These are phyloP conservation scores for Thysanoteuthis rhombus DNA, from an alignment of 2,888 invertebrate genomes.

Conservation along the genomic window DNA sequence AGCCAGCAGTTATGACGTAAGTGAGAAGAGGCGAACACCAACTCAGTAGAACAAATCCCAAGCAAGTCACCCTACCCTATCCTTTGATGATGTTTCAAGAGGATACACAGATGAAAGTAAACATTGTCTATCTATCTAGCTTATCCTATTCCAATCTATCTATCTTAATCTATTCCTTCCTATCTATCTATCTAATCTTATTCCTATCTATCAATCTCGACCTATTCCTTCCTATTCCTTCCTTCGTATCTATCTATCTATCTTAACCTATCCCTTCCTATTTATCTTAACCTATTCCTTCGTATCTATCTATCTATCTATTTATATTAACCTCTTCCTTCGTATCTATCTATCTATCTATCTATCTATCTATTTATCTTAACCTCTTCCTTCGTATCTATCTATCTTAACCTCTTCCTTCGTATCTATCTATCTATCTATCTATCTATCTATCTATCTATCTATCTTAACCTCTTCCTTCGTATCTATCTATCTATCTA, in stretches of 20 bases:
- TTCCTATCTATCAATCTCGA: neutral
- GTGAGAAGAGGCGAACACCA: neutral
- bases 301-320: too few species aligned
- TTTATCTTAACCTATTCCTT: neutral
- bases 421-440: too few species aligned
- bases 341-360: too few species aligned
- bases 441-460: too few species aligned
- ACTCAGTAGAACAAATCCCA: neutral
- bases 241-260: neutral
- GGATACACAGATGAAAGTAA: neutral
- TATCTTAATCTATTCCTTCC: neutral
- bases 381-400: too few species aligned
- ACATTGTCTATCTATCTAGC: neutral
- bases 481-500: too few species aligned
- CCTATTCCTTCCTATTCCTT: neutral
- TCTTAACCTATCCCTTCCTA: neutral
- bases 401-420: too few species aligned
- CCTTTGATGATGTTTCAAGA: neutral
- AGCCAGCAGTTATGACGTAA: slow-evolving; percentile 12
- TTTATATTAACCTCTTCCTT: too few species aligned
- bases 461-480: too few species aligned
- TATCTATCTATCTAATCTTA: neutral
- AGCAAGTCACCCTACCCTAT: neutral
- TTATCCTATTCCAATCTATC: neutral
- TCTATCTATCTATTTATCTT: too few species aligned